These are phyloP conservation scores for Danio rerio DNA, from an alignment of 2,113 vertebrate genomes.

Conservation along the genomic window GRCz12tu NC_133186.1:35631501-35632000, in stretches of 20 bases:
- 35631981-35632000: not conserved
- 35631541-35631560: conserved; percentile 1
- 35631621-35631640: conserved; percentile 17
- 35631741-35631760: conserved; percentile 47
- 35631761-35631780: conserved; percentile 41
- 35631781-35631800: conserved; percentile 8
- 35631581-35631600: conserved; percentile 37
- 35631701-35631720: conserved; percentile 26
- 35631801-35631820: conserved; percentile 32
- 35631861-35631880: conserved; percentile 51
- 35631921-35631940: conserved; percentile 27
- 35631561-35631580: conserved; percentile 26
- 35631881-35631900: conserved; percentile 34
- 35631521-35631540: not conserved
- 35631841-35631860: conserved; percentile 11
- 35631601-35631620: conserved; percentile 34
- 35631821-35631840: conserved; percentile 15
- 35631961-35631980: conserved; percentile 29
- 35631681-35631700: conserved; percentile 48
- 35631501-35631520: not conserved
- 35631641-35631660: conserved; percentile 55
- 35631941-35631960: conserved; percentile 33
- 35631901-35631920: not conserved
- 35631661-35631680: conserved; percentile 60
- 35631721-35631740: conserved; percentile 37